Conservation (phyloP, 2,888 invertebrate genomes). For the Cybosia mesomella region DNA sequence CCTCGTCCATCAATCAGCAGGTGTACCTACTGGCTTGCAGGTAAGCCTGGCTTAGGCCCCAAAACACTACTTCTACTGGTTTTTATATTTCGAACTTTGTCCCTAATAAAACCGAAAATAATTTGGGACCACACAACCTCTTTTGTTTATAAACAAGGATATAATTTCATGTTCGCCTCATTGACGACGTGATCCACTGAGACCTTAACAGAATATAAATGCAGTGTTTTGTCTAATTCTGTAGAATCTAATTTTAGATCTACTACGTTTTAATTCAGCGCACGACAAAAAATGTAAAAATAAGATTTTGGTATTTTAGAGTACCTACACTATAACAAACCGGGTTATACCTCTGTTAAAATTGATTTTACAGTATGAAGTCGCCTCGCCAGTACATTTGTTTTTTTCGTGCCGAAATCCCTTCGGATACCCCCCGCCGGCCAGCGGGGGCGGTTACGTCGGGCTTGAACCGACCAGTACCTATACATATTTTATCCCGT, state of each 20-base stretch:
- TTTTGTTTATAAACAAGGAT: constrained; percentile 23
- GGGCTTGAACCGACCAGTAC: too few species aligned
- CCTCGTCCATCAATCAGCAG: too few species aligned
- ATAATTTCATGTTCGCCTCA: constrained; percentile 1
- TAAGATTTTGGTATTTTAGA: not conserved
- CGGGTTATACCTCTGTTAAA: too few species aligned
- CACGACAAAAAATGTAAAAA: constrained; percentile 6
- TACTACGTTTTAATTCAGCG: not conserved
- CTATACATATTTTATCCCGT: too few species aligned
- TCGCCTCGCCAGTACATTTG: too few species aligned
- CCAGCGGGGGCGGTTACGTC: too few species aligned
- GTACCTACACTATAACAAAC: not conserved
- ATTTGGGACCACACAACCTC: not conserved
- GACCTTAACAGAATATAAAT: constrained; percentile 40
- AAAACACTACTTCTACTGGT: too few species aligned
- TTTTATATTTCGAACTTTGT: not conserved
- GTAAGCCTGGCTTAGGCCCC: too few species aligned
- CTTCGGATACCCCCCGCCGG: too few species aligned
- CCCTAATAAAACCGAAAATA: not conserved
- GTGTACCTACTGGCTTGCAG: too few species aligned
- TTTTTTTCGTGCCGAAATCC: too few species aligned
- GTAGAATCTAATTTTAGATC: constrained; percentile 25
- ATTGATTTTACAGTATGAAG: too few species aligned
- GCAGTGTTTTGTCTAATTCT: constrained; percentile 26
- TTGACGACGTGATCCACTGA: constrained; percentile 27